Conservation (phyloP, 2,888 invertebrate genomes). For the Lamproptera curius region DNA sequence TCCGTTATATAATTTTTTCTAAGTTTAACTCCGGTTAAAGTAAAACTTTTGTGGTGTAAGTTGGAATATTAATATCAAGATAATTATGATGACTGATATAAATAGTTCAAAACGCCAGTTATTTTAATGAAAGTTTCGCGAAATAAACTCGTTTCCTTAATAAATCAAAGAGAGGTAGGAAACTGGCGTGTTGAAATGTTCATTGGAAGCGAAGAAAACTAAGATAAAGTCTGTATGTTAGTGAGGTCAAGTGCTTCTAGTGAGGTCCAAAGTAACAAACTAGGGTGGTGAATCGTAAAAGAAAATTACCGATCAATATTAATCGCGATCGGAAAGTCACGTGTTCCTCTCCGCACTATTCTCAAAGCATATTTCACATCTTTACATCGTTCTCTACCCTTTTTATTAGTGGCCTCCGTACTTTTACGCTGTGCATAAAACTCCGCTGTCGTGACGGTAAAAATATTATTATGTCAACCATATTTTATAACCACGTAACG, state of each 20-base stretch:
- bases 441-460: constrained; percentile 33
- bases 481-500: constrained; percentile 9
- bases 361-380: constrained; percentile 44
- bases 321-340: constrained; percentile 33
- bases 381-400: constrained; percentile 29
- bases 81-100: no score
- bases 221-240: constrained; percentile 1
- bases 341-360: constrained; percentile 28
- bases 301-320: constrained; percentile 46
- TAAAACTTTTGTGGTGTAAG: no score
- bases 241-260: background rate
- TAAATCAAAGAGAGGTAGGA: no score
- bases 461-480: constrained; percentile 34
- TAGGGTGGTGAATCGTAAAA: constrained; percentile 37
- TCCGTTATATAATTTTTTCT: no score
- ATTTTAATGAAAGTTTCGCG: no score
- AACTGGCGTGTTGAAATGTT: no score
- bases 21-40: no score
- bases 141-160: no score
- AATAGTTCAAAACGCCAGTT: no score
- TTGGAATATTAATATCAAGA: no score
- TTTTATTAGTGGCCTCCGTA: constrained; percentile 33
- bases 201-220: background rate
- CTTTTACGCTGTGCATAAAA: constrained; percentile 41
- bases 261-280: background rate